A percentile compares a stretch with the other conserved stretches of the same genome.
Conservation (phyloP, 2,797 vertebrate genomes). For the Hydrolagus colliei region DNA sequence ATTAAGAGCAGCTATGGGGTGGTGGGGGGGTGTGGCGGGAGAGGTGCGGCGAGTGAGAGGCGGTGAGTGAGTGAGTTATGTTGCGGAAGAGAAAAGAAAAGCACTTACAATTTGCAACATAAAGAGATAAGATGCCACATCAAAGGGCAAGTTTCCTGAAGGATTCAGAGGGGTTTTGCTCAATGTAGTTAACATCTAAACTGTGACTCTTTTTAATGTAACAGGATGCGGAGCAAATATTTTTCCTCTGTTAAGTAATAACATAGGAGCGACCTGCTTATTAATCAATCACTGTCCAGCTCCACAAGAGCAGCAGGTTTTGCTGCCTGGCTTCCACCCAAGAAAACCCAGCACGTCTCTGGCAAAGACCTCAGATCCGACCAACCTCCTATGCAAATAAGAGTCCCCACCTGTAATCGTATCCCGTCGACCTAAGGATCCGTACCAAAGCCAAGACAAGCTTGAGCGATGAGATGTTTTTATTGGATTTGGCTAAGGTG, state of each 20-base stretch:
- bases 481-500: neutral
- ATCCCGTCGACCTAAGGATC: neutral
- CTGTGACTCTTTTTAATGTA: neutral
- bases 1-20: no score
- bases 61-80: no score
- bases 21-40: no score
- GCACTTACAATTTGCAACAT: no score
- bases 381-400: neutral
- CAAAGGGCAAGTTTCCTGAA: neutral
- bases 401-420: neutral
- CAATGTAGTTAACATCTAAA: neutral
- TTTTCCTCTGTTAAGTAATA: conserved; percentile 13
- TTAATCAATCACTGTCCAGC: neutral
- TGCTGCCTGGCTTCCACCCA: neutral
- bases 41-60: no score
- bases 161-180: neutral
- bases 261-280: neutral
- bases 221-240: conserved; percentile 27
- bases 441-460: neutral
- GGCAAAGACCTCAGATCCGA: neutral
- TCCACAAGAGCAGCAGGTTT: neutral
- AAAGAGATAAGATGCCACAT: neutral
- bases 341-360: neutral
- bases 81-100: no score
- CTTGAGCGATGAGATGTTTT: neutral